A percentile compares a stretch with the other conserved stretches of the same genome.
phyloP scores from a whole-genome alignment of 1,140 invertebrate species.

The Caenorhabditis remanei region DNA sequence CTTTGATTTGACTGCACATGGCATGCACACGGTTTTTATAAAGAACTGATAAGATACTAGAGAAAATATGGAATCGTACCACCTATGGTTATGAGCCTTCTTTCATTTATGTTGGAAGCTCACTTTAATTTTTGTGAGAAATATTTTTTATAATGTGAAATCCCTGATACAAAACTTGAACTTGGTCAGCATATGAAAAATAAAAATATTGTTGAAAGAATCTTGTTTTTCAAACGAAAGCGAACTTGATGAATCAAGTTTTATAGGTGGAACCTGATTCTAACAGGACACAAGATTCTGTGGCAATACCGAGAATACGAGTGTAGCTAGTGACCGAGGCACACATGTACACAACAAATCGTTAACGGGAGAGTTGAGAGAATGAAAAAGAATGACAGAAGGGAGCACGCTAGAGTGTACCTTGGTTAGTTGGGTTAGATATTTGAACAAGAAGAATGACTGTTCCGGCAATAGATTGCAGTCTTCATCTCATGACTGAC shows the following conservation, averaged over 20 bases:
- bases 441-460: constrained; percentile 29
- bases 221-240: too few relatives aligned
- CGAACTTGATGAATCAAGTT: too few relatives aligned
- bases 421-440: background rate
- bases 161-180: too few relatives aligned
- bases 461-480: background rate
- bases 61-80: background rate
- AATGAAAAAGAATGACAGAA: constrained; percentile 5
- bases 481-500: background rate
- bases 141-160: too few relatives aligned
- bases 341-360: background rate
- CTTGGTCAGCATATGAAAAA: too few relatives aligned
- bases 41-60: background rate
- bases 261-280: background rate
- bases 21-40: background rate
- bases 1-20: background rate
- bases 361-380: constrained; percentile 8
- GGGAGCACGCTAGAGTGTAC: constrained; percentile 23
- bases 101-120: too few relatives aligned
- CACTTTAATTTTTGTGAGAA: too few relatives aligned
- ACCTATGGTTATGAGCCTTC: too few relatives aligned
- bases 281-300: background rate
- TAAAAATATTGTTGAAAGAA: too few relatives aligned
- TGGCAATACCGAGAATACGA: background rate
- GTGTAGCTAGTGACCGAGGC: background rate